Conservation (phyloP, 2,113 vertebrate genomes). For the Saguinus midas region DNA sequence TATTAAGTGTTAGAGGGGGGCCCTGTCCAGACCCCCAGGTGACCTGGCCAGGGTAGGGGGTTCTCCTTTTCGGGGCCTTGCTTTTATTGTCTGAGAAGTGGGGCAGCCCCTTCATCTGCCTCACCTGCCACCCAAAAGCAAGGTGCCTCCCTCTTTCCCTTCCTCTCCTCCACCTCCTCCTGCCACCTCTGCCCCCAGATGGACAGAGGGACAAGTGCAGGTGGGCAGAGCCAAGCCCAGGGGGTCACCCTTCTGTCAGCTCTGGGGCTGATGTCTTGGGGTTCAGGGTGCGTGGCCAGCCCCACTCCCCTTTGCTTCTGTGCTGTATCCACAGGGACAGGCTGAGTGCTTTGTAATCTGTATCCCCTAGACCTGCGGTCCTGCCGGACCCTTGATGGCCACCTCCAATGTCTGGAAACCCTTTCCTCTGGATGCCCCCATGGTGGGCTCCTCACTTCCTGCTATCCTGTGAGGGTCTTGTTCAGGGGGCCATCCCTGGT, state of each 20-base stretch:
- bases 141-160: neutral
- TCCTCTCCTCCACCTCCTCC: neutral
- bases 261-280: neutral
- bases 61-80: neutral
- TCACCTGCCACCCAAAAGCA: neutral
- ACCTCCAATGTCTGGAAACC: fast-evolving
- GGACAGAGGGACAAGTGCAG: neutral
- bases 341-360: fast-evolving
- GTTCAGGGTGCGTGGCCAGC: neutral
- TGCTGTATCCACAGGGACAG: neutral
- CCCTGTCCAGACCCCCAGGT: neutral
- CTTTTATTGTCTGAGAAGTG: neutral
- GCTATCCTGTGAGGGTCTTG: neutral
- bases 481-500: neutral
- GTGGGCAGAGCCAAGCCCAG: neutral
- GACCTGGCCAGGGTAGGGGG: neutral
- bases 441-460: neutral
- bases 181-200: neutral
- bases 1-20: fast-evolving
- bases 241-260: too few species aligned
- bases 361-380: fast-evolving
- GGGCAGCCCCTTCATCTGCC: neutral
- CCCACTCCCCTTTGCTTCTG: fast-evolving
- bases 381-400: fast-evolving
- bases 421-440: neutral